Conservation (phyloP, 2,113 vertebrate species). For the Manacus vitellinus region DNA sequence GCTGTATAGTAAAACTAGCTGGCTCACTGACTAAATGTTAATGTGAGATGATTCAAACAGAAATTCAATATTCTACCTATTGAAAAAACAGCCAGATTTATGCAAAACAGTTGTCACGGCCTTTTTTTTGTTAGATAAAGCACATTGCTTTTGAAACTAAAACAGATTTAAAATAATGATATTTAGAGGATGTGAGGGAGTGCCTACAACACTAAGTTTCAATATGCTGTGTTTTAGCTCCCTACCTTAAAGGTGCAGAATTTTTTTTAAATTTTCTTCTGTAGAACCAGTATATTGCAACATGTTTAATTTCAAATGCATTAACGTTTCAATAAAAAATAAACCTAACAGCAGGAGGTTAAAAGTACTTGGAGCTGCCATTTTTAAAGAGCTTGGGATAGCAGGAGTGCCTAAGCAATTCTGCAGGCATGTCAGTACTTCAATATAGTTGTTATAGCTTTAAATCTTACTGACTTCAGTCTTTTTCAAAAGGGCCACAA, state of each 20-base stretch:
- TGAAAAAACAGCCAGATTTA: neutral
- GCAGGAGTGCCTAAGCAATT: neutral
- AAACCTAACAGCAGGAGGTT: neutral
- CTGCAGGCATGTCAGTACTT: neutral
- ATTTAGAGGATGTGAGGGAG: neutral
- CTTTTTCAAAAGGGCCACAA: neutral
- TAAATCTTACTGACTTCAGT: neutral
- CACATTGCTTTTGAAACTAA: neutral
- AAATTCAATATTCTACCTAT: neutral
- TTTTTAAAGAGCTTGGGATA: neutral
- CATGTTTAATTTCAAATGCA: neutral
- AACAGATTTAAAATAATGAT: neutral
- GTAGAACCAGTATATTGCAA: neutral
- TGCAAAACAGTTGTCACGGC: neutral
- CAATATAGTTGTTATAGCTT: neutral
- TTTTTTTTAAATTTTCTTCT: neutral
- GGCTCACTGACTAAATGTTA: neutral
- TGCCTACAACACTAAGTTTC: neutral
- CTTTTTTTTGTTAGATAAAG: neutral
- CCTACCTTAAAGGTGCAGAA: neutral
- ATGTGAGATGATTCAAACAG: neutral
- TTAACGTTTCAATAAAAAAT: neutral
- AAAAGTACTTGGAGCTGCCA: neutral
- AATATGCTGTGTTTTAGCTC: neutral
- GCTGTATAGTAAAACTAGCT: neutral